Conservation (phyloP, 2,113 vertebrate species). For the Bucco capensis region DNA sequence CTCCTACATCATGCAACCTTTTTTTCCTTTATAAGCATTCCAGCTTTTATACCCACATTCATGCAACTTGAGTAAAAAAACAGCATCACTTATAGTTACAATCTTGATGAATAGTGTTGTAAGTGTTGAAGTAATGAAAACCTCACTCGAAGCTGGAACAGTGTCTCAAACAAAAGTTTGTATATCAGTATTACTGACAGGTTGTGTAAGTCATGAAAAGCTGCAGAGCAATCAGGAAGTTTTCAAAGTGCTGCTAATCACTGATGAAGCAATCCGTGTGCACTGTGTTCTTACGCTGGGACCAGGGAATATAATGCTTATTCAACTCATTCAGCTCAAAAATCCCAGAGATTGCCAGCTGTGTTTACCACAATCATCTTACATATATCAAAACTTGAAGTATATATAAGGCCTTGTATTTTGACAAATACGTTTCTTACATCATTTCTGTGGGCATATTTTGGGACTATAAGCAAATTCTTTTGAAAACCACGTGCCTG, state of each 20-base stretch:
- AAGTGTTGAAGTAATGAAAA: not conserved
- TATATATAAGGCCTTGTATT: not conserved
- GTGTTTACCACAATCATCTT: not conserved
- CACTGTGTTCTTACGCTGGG: not conserved
- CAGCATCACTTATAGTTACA: not conserved
- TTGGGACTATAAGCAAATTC: not conserved
- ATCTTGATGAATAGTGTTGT: not conserved
- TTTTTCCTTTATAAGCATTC: not conserved
- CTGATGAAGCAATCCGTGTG: not conserved
- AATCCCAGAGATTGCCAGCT: accelerated
- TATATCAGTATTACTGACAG: not conserved
- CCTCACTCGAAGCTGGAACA: not conserved
- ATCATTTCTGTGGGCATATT: not conserved
- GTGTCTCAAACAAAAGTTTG: not conserved
- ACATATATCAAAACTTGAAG: not conserved
- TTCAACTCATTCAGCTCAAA: not conserved
- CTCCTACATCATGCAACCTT: not conserved
- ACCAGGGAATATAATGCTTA: not conserved
- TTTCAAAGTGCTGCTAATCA: not conserved
- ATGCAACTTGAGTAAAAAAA: not conserved
- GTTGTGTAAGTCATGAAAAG: not conserved
- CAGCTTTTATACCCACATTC: not conserved
- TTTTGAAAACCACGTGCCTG: not conserved
- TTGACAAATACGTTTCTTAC: not conserved
- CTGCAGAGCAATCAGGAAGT: not conserved